phyloP scores from a whole-genome alignment of 2,888 invertebrate genomes.

The Eupithecia subumbrata region DNA sequence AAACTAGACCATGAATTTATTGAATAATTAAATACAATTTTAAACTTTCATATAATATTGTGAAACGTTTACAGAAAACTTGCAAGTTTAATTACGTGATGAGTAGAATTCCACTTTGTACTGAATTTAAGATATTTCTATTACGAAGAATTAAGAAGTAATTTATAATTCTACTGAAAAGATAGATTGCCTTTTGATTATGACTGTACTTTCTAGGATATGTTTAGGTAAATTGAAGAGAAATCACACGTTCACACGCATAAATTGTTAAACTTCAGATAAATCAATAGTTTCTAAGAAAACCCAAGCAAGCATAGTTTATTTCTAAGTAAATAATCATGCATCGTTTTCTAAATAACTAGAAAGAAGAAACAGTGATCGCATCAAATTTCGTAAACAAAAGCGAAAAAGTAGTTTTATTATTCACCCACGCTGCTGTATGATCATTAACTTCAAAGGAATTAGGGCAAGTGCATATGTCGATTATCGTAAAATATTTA shows the following conservation, averaged over 20 bases:
- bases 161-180: constrained; percentile 7
- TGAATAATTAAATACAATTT: neutral
- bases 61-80: too few relatives aligned
- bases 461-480: constrained; percentile 34
- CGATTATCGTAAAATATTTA: constrained; percentile 36
- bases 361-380: constrained; percentile 10
- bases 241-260: neutral
- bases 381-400: constrained; percentile 18
- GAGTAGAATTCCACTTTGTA: neutral
- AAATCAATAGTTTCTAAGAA: neutral
- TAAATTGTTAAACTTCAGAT: neutral
- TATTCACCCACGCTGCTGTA: constrained; percentile 7
- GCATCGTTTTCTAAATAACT: constrained; percentile 11
- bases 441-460: constrained; percentile 27
- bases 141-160: neutral
- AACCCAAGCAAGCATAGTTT: neutral
- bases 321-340: neutral
- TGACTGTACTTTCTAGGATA: neutral
- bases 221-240: neutral
- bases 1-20: neutral
- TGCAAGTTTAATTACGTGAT: neutral
- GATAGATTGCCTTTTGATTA: neutral
- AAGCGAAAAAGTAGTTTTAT: constrained; percentile 7
- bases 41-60: neutral
- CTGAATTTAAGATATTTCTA: neutral